phyloP scores from a whole-genome alignment of 1,140 invertebrate genomes.

The Arctopsyche grandis region DNA sequence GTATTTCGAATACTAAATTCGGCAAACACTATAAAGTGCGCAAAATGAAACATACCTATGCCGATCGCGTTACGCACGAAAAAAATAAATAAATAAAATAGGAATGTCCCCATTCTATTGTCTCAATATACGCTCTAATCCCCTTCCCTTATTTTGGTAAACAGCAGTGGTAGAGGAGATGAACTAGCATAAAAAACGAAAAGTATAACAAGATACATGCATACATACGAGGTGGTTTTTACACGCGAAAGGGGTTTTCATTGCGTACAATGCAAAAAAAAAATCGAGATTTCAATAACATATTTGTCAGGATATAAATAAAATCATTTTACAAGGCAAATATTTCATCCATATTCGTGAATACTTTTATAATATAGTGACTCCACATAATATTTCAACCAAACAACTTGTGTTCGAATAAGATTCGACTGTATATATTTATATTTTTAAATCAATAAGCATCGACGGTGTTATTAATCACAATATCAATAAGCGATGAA shows the following conservation, averaged over 20 bases:
- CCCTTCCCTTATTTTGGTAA: slow-evolving; percentile 44
- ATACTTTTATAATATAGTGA: neutral
- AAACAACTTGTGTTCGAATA: neutral
- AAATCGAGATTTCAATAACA: neutral
- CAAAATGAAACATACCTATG: slow-evolving; percentile 44
- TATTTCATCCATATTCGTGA: neutral
- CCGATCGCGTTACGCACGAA: slow-evolving; percentile 43
- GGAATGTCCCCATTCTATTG: slow-evolving; percentile 44
- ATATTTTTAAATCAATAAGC: no score
- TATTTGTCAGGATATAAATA: neutral
- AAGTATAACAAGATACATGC: slow-evolving; percentile 8
- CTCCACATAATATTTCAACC: neutral
- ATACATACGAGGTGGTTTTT: slow-evolving; percentile 1
- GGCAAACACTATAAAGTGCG: slow-evolving; percentile 12
- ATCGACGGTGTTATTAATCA: no score
- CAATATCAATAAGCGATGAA: no score
- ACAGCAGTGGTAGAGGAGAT: slow-evolving; percentile 34
- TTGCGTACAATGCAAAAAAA: slow-evolving; percentile 1
- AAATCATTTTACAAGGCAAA: neutral
- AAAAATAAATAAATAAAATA: slow-evolving; percentile 49
- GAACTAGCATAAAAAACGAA: slow-evolving; percentile 38
- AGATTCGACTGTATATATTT: neutral
- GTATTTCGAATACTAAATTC: neutral
- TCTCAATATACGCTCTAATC: slow-evolving; percentile 48
- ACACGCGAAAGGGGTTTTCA: slow-evolving; percentile 13